Base-by-base conservation (phyloP, 2,888 invertebrate species). In the Blomia tropicalis region DNA sequence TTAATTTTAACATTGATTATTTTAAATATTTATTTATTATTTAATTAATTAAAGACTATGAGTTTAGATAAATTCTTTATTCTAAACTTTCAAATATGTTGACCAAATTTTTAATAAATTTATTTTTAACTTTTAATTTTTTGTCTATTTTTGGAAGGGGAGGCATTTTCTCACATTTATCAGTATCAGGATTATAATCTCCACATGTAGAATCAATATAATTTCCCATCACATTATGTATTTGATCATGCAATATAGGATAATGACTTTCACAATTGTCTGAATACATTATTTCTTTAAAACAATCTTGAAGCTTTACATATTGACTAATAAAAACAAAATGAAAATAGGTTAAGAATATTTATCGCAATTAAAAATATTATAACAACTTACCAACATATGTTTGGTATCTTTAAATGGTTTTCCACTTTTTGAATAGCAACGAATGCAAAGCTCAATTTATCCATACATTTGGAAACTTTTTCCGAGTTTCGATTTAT, bases 101-200 rank as follows among this genome's bases (percentile, higher is more conserved):
- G 4, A 56, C 56, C 23, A 56, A 30, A 56, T 56, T 56, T 31
- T 14, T 56, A 36, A 56, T 29, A 31, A 56, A 56, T 19, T 29
- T 56, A 11, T 56, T 56, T 31, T 23, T 27, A 22, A 19, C 2
- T 29, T 14, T 14, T 22, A 3, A 1, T 4, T 19, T 3, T 19
- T 29, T 56, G 11, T 31, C 14, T 27, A n/a, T 3, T 2, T 19
- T 30, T 3, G 56, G 56, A 2, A 25, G 29, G 11, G 56, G 27
- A 19, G 19, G 2, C 2, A 56, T 2, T 25, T 36, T 2, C 23
- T 56, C 56, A 25, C 56, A 56, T 31, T 25, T 31, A 25, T 56
- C 56, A 2, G 56, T 56, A 22, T 56, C 56, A 3, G 29, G 32
- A 36, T 36, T 56, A 25, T 56, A 56, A n/a, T 56, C 56, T 14